These are phyloP conservation scores for Molanna angustata DNA, from an alignment of 2,888 invertebrate species.

Conservation along the genomic window DNA sequence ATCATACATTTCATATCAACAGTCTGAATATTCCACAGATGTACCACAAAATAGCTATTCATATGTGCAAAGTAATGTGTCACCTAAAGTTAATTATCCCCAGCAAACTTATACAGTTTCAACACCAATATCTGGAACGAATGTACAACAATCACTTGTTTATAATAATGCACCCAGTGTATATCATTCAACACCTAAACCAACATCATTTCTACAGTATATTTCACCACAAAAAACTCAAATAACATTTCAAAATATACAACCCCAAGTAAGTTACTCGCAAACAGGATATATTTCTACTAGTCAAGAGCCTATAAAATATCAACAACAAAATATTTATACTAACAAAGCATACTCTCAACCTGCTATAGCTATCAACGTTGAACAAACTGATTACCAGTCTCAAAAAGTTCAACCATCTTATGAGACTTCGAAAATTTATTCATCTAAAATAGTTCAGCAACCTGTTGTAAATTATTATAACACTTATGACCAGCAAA, in stretches of 20 bases:
- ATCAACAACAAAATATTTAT: conserved; percentile 26
- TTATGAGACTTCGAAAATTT: conserved; percentile 42
- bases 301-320: conserved; percentile 34
- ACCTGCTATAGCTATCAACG: conserved; percentile 36
- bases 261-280: conserved; percentile 34
- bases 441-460: conserved; percentile 37
- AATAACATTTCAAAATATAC: conserved; percentile 35
- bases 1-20: conserved; percentile 7
- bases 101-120: conserved; percentile 34
- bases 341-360: conserved; percentile 16
- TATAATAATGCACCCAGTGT: conserved; percentile 24
- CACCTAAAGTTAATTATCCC: conserved; percentile 34
- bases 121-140: conserved; percentile 33
- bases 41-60: conserved; percentile 13
- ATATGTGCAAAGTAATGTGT: conserved; percentile 34
- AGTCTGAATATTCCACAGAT: conserved; percentile 2
- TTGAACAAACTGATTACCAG: conserved; percentile 45
- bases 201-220: conserved; percentile 8
- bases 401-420: conserved; percentile 43
- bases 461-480: conserved; percentile 21
- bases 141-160: conserved; percentile 27
- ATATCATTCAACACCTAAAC: conserved; percentile 5
- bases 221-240: conserved; percentile 13
- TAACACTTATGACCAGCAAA: conserved; percentile 24
- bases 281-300: conserved; percentile 34